These are phyloP conservation scores for Porites lutea DNA, from an alignment of 64 coral and sea anemone genomes.

Conservation along the genomic window DNA sequence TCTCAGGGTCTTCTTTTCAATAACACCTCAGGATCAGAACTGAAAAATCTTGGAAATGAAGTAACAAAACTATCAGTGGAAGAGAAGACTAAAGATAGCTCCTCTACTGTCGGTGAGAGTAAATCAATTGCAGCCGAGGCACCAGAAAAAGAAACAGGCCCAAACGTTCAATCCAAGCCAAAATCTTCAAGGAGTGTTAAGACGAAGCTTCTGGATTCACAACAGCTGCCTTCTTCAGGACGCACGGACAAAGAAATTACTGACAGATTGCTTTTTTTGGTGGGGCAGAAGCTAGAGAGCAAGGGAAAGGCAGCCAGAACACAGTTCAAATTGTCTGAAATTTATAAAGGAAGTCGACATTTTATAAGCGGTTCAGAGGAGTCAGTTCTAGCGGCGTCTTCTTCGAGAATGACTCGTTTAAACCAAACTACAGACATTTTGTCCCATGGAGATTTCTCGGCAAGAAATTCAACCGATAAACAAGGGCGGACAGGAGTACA, in stretches of 20 bases:
- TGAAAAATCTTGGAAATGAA: not conserved
- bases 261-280: not conserved
- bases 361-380: not conserved
- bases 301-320: not conserved
- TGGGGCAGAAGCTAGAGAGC: not conserved
- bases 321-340: not conserved
- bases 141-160: not conserved
- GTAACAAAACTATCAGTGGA: not conserved
- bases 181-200: not conserved
- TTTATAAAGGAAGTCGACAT: slow-evolving; percentile 31
- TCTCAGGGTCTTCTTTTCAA: not conserved
- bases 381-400: not conserved
- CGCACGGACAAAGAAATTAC: not conserved
- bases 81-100: not conserved
- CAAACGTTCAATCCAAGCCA: not conserved
- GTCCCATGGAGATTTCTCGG: not conserved
- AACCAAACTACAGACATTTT: not conserved
- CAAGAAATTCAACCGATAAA: not conserved
- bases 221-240: not conserved
- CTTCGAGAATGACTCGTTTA: too few relatives aligned
- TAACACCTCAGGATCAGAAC: not conserved
- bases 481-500: not conserved
- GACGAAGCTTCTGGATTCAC: not conserved
- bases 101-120: not conserved
- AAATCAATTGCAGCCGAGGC: not conserved